Base-by-base conservation (phyloP, 2,113 vertebrate genomes). In the Australoheros scitulus region DNA sequence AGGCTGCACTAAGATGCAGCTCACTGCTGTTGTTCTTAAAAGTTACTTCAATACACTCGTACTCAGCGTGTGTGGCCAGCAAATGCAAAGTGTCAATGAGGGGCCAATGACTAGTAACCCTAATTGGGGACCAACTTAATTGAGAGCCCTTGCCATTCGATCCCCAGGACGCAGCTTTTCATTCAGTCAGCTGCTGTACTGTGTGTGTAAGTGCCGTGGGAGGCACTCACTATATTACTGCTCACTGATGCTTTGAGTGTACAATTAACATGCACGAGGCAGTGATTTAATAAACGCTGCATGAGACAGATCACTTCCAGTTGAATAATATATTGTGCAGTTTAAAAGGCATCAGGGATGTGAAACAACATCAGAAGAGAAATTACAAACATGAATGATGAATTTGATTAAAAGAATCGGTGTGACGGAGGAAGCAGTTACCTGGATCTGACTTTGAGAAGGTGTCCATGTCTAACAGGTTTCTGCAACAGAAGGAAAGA, bases 371-470 rank as follows among this genome's bases (percentile, higher is more conserved):
- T 43, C 17, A 14, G 24, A 41, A 52, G 58, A 55, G 47, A 18
- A 82, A 80, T 61, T 52, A 78, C 18, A 85, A 68, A 61, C 11
- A 22, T 22, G 41, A 68, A 11, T 3, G 7, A 8, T 77, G 38
- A 52, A 43, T 79, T 59, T 63, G 34, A 79, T 55, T 47, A 38
- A 58, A 80, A 74, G 43, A 61, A 38, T 34, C 43, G 63, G 61
- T 50, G 26, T 58, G 70, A 56, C 29, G 43, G 59, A 6, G 22
- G 29, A 20, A 61, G 22, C 47, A 93, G 94, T 90, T 95, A 99
- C 98, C 97, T 88, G 98, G 98, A 87, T 98, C 98, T 24, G 98
- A 99, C 84, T 98, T 99, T 68, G 98, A 99, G 92, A 99, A 99
- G 38, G 98, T 98, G 93, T 99, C 98, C 93, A 98, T 95, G 87